These are phyloP conservation scores for Argyrosomus regius DNA, from an alignment of 2,797 vertebrate genomes.

Conservation along the genomic window DNA sequence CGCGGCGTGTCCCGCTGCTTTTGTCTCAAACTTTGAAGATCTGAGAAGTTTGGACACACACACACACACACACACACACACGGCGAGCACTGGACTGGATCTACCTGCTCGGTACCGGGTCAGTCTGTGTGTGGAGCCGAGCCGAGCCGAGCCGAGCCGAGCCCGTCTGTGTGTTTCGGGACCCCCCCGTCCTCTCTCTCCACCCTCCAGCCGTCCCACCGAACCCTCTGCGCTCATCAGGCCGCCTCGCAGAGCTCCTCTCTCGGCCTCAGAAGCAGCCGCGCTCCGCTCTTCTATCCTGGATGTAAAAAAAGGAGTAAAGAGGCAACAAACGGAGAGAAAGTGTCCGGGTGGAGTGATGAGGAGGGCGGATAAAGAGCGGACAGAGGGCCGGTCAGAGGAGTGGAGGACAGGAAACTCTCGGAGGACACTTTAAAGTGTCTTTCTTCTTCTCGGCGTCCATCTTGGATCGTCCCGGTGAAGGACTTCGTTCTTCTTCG, in stretches of 20 bases:
- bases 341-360: not conserved
- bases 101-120: too few species aligned
- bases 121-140: too few species aligned
- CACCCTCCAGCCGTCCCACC: not conserved
- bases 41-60: not conserved
- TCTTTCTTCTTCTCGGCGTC: not conserved
- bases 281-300: conserved; percentile 32
- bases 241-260: conserved; percentile 30
- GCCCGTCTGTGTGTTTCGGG: not conserved
- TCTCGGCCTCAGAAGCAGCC: conserved; percentile 24
- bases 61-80: not conserved
- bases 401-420: not conserved
- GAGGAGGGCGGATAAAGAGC: not conserved
- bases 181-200: too few species aligned
- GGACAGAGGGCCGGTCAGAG: too few species aligned
- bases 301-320: conserved; percentile 1
- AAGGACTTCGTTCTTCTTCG: not conserved
- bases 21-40: conserved; percentile 50
- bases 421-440: too few species aligned
- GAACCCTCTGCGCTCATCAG: conserved; percentile 19
- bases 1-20: conserved; percentile 11
- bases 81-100: not conserved
- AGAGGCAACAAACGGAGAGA: not conserved
- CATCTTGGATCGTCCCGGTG: conserved; percentile 35
- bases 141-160: too few species aligned